phyloP scores from a whole-genome alignment of 1,140 invertebrate species.

The Caenorhabditis latens region DNA sequence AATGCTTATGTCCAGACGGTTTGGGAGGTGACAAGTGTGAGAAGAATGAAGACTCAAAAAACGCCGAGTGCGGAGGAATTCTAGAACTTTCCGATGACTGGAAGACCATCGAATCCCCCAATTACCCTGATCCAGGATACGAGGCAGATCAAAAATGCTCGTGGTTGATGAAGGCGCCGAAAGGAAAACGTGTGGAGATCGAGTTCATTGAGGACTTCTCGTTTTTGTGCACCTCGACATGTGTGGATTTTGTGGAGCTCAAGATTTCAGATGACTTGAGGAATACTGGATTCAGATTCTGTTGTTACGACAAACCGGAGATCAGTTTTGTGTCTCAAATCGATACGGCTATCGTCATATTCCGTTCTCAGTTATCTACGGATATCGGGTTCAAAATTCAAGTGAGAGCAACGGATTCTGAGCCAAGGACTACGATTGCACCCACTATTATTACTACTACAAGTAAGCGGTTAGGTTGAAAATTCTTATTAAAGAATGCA shows the following conservation, averaged over 20 bases:
- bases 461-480: too few relatives aligned
- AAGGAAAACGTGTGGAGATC: slow-evolving; percentile 67
- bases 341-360: slow-evolving; percentile 70
- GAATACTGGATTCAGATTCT: slow-evolving; percentile 71
- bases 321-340: slow-evolving; percentile 71
- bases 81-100: slow-evolving; percentile 66
- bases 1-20: slow-evolving; percentile 76
- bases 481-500: neutral
- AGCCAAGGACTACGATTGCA: slow-evolving; percentile 52
- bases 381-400: slow-evolving; percentile 74
- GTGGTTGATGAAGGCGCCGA: slow-evolving; percentile 70
- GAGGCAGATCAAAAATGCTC: slow-evolving; percentile 71
- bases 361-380: slow-evolving; percentile 66
- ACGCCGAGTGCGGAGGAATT: slow-evolving; percentile 74
- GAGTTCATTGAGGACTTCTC: slow-evolving; percentile 75
- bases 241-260: slow-evolving; percentile 74
- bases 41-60: slow-evolving; percentile 68
- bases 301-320: slow-evolving; percentile 70
- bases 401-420: slow-evolving; percentile 59
- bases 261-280: slow-evolving; percentile 72
- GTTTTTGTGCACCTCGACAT: slow-evolving; percentile 74
- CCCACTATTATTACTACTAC: slow-evolving; percentile 44
- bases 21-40: slow-evolving; percentile 74
- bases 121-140: slow-evolving; percentile 72
- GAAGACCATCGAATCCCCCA: slow-evolving; percentile 69